Evolutionary conservation across 2,888 invertebrate species (phyloP).

Genomic region (Agrenia bidenticulata): DNA sequence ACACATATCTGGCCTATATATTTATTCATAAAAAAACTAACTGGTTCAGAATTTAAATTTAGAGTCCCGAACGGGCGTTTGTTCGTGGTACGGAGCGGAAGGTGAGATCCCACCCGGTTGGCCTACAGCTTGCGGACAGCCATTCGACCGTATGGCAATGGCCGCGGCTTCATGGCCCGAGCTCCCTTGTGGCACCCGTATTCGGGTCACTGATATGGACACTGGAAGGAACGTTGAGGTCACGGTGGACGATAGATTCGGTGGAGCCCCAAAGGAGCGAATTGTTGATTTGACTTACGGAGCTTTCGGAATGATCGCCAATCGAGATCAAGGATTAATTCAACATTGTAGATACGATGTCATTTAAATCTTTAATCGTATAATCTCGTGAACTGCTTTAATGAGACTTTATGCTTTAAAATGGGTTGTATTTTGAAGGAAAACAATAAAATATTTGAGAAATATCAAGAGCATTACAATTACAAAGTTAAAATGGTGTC

Average conservation of each 20-base stretch:
- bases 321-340: slow-evolving; percentile 33
- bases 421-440: no score
- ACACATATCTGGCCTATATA: no score
- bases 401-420: no score
- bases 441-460: no score
- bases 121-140: slow-evolving; percentile 37
- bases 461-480: no score
- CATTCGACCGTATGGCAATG: slow-evolving; percentile 42
- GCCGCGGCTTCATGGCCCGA: slow-evolving; percentile 29
- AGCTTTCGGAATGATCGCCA: slow-evolving; percentile 37
- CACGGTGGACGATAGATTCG: slow-evolving; percentile 39
- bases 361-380: no score
- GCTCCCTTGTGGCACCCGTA: slow-evolving; percentile 37
- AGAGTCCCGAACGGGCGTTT: slow-evolving; percentile 20
- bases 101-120: slow-evolving; percentile 48
- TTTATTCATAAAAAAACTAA: no score
- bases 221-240: slow-evolving; percentile 42
- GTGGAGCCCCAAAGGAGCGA: slow-evolving; percentile 24
- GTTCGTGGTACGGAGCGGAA: slow-evolving; percentile 44
- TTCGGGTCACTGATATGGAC: slow-evolving; percentile 35
- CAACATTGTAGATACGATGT: not conserved
- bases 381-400: no score
- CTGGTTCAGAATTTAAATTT: no score
- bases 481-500: no score
- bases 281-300: slow-evolving; percentile 47